phyloP scores from a whole-genome alignment of 2,797 vertebrate species.

The Siniperca scherzeri region DNA sequence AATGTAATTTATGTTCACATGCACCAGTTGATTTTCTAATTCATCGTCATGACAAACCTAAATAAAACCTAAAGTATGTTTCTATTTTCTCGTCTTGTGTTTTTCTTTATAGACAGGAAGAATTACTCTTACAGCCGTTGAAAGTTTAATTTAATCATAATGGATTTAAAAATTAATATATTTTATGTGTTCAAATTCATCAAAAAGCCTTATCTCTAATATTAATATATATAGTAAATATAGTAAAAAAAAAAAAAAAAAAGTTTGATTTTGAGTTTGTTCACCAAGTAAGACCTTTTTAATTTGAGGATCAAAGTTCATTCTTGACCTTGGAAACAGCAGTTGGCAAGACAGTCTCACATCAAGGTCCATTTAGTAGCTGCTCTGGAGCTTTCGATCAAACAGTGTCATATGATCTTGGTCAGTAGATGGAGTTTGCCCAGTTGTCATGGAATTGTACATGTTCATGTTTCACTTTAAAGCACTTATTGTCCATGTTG shows the following conservation, averaged over 20 bases:
- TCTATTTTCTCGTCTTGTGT: constrained; percentile 76
- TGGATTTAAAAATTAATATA: no score
- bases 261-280: neutral
- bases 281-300: neutral
- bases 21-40: constrained; percentile 89
- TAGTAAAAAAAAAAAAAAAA: no score
- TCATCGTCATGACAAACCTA: constrained; percentile 87
- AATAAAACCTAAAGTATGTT: constrained; percentile 90
- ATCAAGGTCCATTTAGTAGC: neutral
- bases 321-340: neutral
- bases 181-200: neutral
- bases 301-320: neutral
- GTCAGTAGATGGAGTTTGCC: neutral
- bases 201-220: neutral
- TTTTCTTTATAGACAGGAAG: neutral
- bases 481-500: neutral
- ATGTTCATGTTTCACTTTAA: neutral
- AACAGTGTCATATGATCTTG: neutral
- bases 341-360: neutral
- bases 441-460: neutral
- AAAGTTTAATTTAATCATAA: neutral
- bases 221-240: no score
- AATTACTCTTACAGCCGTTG: neutral
- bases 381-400: neutral
- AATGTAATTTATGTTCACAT: constrained; percentile 82